These are phyloP conservation scores for Drosophila auraria DNA, from an alignment of 1,140 invertebrate genomes.

Conservation along the genomic window DNA sequence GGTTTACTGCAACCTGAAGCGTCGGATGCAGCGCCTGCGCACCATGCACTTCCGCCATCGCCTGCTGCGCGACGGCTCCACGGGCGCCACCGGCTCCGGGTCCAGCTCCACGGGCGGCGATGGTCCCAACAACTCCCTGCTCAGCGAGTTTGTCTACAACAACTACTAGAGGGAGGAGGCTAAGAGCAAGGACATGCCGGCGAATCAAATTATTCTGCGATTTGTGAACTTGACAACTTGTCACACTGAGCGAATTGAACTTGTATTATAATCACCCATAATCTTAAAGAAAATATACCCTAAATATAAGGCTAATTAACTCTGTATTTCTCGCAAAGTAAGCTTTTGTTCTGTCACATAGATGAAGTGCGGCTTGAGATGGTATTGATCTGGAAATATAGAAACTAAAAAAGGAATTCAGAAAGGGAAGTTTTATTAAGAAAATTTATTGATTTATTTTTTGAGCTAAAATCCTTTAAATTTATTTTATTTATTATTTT, in stretches of 20 bases:
- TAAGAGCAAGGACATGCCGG: constrained; percentile 1
- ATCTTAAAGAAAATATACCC: background rate
- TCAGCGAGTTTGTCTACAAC: constrained; percentile 76
- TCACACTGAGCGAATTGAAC: constrained; percentile 14
- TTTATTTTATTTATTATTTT: too few species aligned
- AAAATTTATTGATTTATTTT: too few species aligned
- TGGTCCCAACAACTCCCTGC: constrained; percentile 51
- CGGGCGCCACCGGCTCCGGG: constrained; percentile 3
- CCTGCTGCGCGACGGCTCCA: constrained; percentile 59
- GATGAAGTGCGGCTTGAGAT: constrained; percentile 10
- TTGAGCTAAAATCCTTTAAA: too few species aligned
- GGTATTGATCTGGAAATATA: constrained; percentile 17
- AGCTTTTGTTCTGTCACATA: constrained; percentile 5
- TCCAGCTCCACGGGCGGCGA: constrained; percentile 23
- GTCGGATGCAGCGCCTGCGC: constrained; percentile 78
- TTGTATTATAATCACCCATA: background rate
- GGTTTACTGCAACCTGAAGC: constrained; percentile 82
- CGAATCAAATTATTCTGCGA: constrained; percentile 28
- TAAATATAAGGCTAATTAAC: constrained; percentile 14
- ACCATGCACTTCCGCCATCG: constrained; percentile 81
- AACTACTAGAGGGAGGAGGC: constrained; percentile 46
- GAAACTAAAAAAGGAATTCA: background rate
- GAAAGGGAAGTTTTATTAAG: too few species aligned
- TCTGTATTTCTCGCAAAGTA: constrained; percentile 5
- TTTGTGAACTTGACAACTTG: constrained; percentile 42